A percentile compares a stretch with the other conserved stretches of the same genome.
phyloP scores from a whole-genome alignment of 1,140 invertebrate species.

The Dendroctonus valens region DNA sequence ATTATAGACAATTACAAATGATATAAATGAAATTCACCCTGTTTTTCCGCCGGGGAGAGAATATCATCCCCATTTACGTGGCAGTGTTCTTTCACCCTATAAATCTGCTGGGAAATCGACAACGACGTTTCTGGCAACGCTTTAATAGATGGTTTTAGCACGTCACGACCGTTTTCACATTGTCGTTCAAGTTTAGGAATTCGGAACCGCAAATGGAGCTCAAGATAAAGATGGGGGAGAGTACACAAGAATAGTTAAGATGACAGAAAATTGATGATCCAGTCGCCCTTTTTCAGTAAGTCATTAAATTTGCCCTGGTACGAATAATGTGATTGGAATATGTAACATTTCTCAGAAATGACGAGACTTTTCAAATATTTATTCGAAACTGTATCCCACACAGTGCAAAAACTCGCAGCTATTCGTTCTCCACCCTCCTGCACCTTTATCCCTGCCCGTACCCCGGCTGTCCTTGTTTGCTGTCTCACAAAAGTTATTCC shows the following conservation, averaged over 20 bases:
- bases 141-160: slow-evolving; percentile 11
- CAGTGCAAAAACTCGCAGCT: slow-evolving; percentile 10
- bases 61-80: slow-evolving; percentile 16
- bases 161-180: too few relatives aligned
- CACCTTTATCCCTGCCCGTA: slow-evolving; percentile 9
- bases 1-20: slow-evolving; percentile 8
- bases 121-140: slow-evolving; percentile 19
- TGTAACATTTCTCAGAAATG: too few relatives aligned
- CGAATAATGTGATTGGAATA: too few relatives aligned
- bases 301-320: too few relatives aligned
- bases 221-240: too few relatives aligned
- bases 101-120: slow-evolving; percentile 20
- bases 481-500: slow-evolving; percentile 23
- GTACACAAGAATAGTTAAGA: too few relatives aligned
- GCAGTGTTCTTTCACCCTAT: slow-evolving; percentile 19
- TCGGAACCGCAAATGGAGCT: too few relatives aligned
- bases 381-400: too few relatives aligned
- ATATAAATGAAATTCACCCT: slow-evolving; percentile 20
- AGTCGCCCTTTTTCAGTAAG: too few relatives aligned
- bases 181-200: too few relatives aligned
- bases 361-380: too few relatives aligned
- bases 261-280: too few relatives aligned
- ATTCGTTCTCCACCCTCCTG: slow-evolving; percentile 4
- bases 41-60: slow-evolving; percentile 5
- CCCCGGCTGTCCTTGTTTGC: slow-evolving; percentile 20